Evolutionary conservation across 2,113 vertebrate genomes (phyloP).

Genomic region (Tragelaphus strepsiceros): DNA sequence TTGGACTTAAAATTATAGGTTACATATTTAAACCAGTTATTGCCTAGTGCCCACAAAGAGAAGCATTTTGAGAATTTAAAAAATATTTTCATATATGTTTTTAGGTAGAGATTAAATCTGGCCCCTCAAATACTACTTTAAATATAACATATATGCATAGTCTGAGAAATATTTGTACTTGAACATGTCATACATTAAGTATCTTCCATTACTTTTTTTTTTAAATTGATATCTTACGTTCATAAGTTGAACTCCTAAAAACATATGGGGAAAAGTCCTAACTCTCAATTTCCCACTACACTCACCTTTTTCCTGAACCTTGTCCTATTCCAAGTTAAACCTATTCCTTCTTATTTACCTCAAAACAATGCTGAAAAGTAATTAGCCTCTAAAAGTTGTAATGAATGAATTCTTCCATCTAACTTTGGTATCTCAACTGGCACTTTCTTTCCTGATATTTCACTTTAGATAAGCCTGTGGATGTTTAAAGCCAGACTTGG

Average conservation of each 20-base stretch:
- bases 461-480: not conserved
- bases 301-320: not conserved
- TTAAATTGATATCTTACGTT: not conserved
- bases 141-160: not conserved
- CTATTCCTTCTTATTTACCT: not conserved
- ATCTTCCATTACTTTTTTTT: conserved; percentile 15
- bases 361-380: not conserved
- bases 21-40: conserved; percentile 13
- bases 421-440: not conserved
- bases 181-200: not conserved
- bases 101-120: conserved; percentile 31
- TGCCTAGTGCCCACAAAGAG: not conserved
- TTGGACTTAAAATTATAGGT: conserved; percentile 24
- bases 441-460: not conserved
- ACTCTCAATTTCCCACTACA: not conserved
- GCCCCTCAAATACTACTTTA: not conserved
- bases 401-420: not conserved
- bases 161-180: conserved; percentile 24
- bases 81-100: conserved; percentile 21
- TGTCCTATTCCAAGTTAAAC: conserved; percentile 3
- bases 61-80: not conserved
- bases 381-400: not conserved
- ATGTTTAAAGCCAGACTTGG: conserved; percentile 7
- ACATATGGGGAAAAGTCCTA: not conserved
- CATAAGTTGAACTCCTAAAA: not conserved